These are phyloP conservation scores for Hesperia comma DNA, from an alignment of 2,888 invertebrate species.

Conservation along the genomic window DNA sequence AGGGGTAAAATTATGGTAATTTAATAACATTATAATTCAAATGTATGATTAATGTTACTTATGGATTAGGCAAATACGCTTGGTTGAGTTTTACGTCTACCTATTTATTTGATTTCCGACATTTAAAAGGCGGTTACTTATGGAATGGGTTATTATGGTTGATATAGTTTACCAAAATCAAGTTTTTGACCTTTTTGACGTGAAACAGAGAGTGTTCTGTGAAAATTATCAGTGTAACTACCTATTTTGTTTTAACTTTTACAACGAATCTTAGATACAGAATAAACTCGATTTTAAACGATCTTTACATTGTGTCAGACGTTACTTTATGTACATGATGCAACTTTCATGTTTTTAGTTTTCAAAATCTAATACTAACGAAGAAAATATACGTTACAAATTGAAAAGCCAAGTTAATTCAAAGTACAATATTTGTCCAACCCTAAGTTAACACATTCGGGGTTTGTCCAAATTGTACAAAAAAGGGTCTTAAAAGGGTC, in stretches of 20 bases:
- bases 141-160: constrained; percentile 4
- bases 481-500: constrained; percentile 15
- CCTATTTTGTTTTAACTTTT: no score
- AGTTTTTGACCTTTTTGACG: no score
- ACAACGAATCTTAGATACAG: no score
- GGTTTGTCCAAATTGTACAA: not conserved
- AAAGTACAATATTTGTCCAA: constrained; percentile 2
- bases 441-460: constrained; percentile 21
- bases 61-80: constrained; percentile 11
- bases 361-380: no score
- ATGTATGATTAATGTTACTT: constrained; percentile 12
- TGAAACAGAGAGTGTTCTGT: no score
- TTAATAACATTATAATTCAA: constrained; percentile 25
- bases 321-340: no score
- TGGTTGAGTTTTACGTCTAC: not conserved
- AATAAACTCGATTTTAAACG: no score
- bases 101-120: constrained; percentile 11
- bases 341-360: no score
- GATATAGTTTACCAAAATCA: no score
- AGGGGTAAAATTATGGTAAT: constrained; percentile 29
- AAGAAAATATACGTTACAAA: not conserved
- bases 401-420: not conserved
- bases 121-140: constrained; percentile 4
- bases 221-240: no score
- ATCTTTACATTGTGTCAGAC: no score